A percentile compares a stretch with the other conserved stretches of the same genome.
Evolutionary conservation across 2,888 invertebrate species (phyloP).

Genomic region (Machimus atricapillus): DNA sequence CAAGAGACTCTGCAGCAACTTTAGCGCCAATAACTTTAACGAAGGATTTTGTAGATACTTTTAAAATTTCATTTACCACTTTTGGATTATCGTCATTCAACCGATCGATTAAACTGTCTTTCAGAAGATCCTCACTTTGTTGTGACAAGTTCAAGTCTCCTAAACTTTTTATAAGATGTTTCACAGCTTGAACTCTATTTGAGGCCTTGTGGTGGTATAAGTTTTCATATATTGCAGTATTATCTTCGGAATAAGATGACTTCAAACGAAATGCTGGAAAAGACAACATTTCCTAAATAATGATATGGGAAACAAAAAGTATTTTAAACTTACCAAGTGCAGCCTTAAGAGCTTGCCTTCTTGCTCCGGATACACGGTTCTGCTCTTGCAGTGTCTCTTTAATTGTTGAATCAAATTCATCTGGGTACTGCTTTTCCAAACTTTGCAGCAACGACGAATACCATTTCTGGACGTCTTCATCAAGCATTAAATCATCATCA

Average conservation of each 20-base stretch:
- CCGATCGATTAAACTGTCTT: slow-evolving; percentile 70
- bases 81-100: slow-evolving; percentile 72
- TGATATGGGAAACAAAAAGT: not conserved
- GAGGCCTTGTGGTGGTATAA: slow-evolving; percentile 75
- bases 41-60: slow-evolving; percentile 60
- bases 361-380: slow-evolving; percentile 55
- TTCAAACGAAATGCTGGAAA: slow-evolving; percentile 65
- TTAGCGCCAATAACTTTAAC: slow-evolving; percentile 63
- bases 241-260: slow-evolving; percentile 65
- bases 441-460: slow-evolving; percentile 67
- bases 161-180: slow-evolving; percentile 68
- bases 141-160: slow-evolving; percentile 64
- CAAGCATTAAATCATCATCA: slow-evolving; percentile 46
- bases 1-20: slow-evolving; percentile 64
- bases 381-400: slow-evolving; percentile 66
- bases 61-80: slow-evolving; percentile 68
- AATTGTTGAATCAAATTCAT: slow-evolving; percentile 73
- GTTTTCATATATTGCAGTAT: slow-evolving; percentile 70
- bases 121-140: slow-evolving; percentile 66
- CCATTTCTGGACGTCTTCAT: slow-evolving; percentile 63
- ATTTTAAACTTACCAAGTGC: slow-evolving; percentile 54
- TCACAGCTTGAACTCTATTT: slow-evolving; percentile 72
- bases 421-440: slow-evolving; percentile 76
- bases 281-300: not conserved
- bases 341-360: slow-evolving; percentile 60